Evolutionary conservation across 2,797 vertebrate genomes (phyloP).

Genomic region (Octomys mimax): DNA sequence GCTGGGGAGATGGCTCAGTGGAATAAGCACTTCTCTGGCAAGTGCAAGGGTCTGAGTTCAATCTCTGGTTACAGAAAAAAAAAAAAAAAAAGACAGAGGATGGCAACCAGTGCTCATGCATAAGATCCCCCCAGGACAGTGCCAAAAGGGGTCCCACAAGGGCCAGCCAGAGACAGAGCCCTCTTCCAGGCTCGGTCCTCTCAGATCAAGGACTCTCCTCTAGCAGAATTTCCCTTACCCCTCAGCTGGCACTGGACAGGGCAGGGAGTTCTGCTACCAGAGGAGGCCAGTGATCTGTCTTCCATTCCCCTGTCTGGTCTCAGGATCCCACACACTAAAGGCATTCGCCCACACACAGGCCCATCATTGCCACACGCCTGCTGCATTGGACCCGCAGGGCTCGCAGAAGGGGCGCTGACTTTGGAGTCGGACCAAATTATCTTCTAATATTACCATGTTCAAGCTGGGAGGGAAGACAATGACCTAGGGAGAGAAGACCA

Average conservation of each 20-base stretch:
- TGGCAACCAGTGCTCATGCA: rapidly evolving
- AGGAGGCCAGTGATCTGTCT: not conserved
- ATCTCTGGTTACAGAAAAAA: no score
- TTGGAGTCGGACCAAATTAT: not conserved
- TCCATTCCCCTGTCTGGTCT: not conserved
- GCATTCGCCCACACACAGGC: rapidly evolving
- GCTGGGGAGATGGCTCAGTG: no score
- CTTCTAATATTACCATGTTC: not conserved
- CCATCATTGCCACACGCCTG: not conserved
- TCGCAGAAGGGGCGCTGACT: rapidly evolving
- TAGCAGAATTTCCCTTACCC: not conserved
- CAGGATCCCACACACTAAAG: not conserved
- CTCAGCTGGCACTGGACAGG: not conserved
- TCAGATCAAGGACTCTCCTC: not conserved
- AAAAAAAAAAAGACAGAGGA: no score
- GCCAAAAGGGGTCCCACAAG: not conserved
- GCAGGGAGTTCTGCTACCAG: not conserved
- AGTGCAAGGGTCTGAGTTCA: no score
- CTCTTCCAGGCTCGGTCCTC: not conserved
- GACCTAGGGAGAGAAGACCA: not conserved
- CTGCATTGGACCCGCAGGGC: rapidly evolving
- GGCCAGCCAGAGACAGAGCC: not conserved
- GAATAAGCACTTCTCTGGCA: no score
- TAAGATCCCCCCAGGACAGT: rapidly evolving
- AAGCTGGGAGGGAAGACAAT: not conserved